These are phyloP conservation scores for Peromyscus californicus DNA, from an alignment of 2,113 vertebrate species.

Conservation along the genomic window DNA sequence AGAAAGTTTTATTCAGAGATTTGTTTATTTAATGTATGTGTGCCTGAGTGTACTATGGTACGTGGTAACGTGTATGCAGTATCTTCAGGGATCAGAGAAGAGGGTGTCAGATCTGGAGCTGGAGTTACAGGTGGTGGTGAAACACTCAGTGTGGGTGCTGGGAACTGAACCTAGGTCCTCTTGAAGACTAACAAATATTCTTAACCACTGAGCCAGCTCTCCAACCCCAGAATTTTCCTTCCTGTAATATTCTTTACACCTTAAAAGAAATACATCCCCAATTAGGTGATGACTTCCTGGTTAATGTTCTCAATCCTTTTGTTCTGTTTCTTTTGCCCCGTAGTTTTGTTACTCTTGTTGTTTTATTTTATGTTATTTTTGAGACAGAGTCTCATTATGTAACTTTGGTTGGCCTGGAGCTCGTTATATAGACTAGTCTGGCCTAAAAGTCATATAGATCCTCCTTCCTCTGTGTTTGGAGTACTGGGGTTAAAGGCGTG, in stretches of 20 bases:
- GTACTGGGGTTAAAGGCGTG: background rate
- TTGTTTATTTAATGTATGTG: background rate
- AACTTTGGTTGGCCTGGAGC: background rate
- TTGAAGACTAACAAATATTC: background rate
- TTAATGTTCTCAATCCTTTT: conserved; percentile 23
- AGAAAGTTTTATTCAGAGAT: background rate
- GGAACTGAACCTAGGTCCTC: background rate
- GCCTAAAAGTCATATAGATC: background rate
- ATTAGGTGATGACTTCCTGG: background rate
- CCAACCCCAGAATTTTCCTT: background rate
- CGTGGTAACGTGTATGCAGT: background rate
- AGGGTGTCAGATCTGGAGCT: background rate
- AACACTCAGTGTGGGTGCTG: background rate
- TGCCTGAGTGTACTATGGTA: background rate
- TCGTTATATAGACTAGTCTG: background rate
- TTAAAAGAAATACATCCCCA: background rate
- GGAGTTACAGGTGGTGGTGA: too few species aligned
- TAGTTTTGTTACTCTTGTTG: background rate
- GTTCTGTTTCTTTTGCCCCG: background rate
- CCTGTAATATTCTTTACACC: conserved; percentile 14
- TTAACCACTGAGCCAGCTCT: background rate
- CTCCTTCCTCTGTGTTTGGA: background rate
- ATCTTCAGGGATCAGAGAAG: background rate
- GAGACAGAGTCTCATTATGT: background rate
- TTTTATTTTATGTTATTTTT: background rate